Percentiles rank a stretch among this genome's conserved stretches.
phyloP scores from a whole-genome alignment of 2,797 vertebrate genomes.

The Myotis pilosus region DNA sequence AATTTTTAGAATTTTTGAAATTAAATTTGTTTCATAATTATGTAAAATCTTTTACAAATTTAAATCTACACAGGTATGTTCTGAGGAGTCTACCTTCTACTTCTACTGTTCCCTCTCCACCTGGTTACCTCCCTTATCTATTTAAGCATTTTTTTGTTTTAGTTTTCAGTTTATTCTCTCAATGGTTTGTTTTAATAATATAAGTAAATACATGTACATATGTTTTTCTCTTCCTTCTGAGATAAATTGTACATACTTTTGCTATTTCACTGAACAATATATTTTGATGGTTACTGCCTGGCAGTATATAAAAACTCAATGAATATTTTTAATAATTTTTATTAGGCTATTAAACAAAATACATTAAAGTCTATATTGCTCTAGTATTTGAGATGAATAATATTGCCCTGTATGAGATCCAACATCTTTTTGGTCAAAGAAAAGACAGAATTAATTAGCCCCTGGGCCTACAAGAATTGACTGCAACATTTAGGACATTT shows the following conservation, averaged over 20 bases:
- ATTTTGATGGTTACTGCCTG: background rate
- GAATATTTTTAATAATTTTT: background rate
- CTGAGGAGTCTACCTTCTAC: background rate
- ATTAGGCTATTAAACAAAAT: background rate
- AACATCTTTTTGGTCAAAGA: background rate
- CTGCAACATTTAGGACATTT: background rate
- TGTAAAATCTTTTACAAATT: background rate
- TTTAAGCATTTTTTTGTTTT: background rate
- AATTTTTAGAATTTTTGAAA: background rate
- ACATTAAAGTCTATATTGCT: background rate
- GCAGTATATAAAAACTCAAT: background rate
- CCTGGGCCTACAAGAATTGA: background rate
- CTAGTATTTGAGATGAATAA: background rate
- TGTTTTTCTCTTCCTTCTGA: background rate
- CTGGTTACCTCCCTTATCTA: background rate
- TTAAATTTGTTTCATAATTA: constrained; percentile 3
- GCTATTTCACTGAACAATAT: background rate
- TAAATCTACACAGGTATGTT: background rate
- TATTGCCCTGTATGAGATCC: background rate
- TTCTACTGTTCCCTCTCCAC: background rate
- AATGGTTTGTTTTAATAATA: background rate
- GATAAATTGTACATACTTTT: background rate
- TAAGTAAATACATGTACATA: background rate
- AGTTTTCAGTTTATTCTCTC: background rate
- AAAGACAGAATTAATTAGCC: background rate